Base-by-base conservation (phyloP, 2,113 vertebrate species). In the Hydrolagus affinis region DNA sequence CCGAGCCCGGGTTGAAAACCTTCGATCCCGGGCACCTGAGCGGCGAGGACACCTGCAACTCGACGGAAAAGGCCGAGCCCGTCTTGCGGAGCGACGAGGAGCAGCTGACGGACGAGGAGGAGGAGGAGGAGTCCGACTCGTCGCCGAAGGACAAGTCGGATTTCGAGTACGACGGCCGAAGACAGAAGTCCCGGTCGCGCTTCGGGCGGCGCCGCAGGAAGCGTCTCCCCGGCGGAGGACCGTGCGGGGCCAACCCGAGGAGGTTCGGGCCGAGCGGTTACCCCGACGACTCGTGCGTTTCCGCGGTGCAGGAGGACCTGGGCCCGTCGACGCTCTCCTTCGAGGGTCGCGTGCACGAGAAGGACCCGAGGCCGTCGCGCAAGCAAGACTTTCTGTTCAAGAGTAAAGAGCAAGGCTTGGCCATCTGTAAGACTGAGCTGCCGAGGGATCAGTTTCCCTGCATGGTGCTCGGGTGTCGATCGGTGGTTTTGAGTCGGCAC, bases 401-500 rank as follows among this genome's bases (percentile, higher is more conserved):
- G 60, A 83, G 78, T 32, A 32, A 8, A 30, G 78, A 83, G 14
- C 60, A 66, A 4, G 78, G 78, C 11, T 66, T 83, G 30, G 60
- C 78, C 11, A 83, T 83, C 60, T 83, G 78, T 30, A 83, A 83
- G n/a, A 30, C 3, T 17, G 78, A 83, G 15, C 15, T 83, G 28
- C 66, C 66, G 28, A 83, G 78, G 25, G 78, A 92, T 0, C 94
- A 95, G 74, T 98, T 95, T 86, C 98, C 98, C 0, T 99, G 98
- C 91, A 97, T 99, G 97, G 87, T 98, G 3, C 95, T 95, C 89
- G 94, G 96, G 4, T 99, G 98, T 28, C 90, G 95, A 85, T 97
- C 97, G 0, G 97, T 99, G 0, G 96, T 99, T 66, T 94, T 93
- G 0, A 85, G 96, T 88, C 90, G 94, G 56, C 91, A 93, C 85